Base-by-base conservation (phyloP, 2,797 vertebrate species). In the Eptatretus atami region DNA sequence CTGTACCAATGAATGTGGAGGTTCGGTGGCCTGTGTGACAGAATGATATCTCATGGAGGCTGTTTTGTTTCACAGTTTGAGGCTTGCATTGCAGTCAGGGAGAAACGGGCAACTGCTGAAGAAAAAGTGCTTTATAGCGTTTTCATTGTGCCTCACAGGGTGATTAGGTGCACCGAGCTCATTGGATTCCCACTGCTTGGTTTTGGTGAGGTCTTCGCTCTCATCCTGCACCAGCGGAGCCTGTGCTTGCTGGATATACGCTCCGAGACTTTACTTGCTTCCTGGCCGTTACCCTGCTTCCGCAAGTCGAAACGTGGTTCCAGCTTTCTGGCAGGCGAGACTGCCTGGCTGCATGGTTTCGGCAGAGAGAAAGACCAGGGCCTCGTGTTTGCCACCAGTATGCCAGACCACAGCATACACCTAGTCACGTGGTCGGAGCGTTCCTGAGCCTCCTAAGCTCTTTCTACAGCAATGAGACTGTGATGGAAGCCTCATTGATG, bases 351-450 rank as follows among this genome's bases (percentile, higher is more conserved):
- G 63, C 80, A 94, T 0, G 92, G 90, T 69, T 77, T 98, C 72
- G 84, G 95, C 5, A 84, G 86, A 52, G 76, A 71, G 70, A 95
- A 96, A 66, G 92, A 98, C 71, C 75, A 78, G 1, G 92, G 92
- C 67, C 77, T 98, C 73, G 86, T 98, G 71, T 98, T 98, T 67
- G 90, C 92, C 70, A 95, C 90, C 68, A 96, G 90, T 74, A 98
- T 96, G 92, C 92, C 90, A 0, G 92, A 98, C 74, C 84, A 98
- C 76, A 98, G 92, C 78, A 96, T 96, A 76, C 92, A 98, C 73
- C 72, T 98, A 76, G 90, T 98, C 61, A 76, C 95, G 73, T 98
- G 92, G 92, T 44, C 31, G 31, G 31, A 44, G 31, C 31, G 31
- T 44, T 44, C 31, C 31, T 44, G 6, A 44, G 31, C 31, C 31